These are phyloP conservation scores for Drosophila insularis DNA, from an alignment of 1,140 invertebrate species.

Conservation along the genomic window DNA sequence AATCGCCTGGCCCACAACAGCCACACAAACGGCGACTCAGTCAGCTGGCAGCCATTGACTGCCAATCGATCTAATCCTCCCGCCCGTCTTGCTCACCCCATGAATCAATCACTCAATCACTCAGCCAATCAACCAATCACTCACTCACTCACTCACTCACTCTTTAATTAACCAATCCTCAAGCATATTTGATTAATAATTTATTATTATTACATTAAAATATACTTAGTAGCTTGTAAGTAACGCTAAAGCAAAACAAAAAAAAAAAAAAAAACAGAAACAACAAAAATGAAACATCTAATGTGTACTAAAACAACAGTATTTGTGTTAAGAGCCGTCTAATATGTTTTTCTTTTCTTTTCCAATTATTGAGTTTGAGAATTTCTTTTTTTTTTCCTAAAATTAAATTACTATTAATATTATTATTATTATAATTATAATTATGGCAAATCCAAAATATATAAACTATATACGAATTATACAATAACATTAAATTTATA, in stretches of 20 bases:
- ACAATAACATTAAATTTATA: conserved; percentile 33
- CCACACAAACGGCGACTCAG: conserved; percentile 14
- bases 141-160: conserved; percentile 38
- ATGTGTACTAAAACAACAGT: conserved; percentile 80
- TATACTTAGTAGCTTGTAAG: conserved; percentile 78
- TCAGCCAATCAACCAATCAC: background rate
- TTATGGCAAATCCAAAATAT: conserved; percentile 20
- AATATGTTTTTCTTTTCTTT: conserved; percentile 42
- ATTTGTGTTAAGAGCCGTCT: conserved; percentile 70
- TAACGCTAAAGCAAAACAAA: conserved; percentile 76
- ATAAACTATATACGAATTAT: conserved; percentile 49
- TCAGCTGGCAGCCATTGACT: conserved; percentile 47
- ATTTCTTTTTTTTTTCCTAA: conserved; percentile 49
- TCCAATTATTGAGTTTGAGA: background rate
- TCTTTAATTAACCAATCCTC: conserved; percentile 54
- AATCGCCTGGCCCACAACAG: conserved; percentile 94
- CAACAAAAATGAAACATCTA: conserved; percentile 71
- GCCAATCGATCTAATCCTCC: background rate
- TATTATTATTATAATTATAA: conserved; percentile 37
- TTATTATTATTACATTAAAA: conserved; percentile 81
- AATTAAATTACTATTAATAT: conserved; percentile 31
- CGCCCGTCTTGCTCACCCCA: conserved; percentile 23
- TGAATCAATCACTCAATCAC: background rate
- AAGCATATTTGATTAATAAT: conserved; percentile 81
- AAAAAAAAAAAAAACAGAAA: conserved; percentile 72